Base-by-base conservation (phyloP, 1,140 invertebrate genomes). In the Bombus sibiricus region DNA sequence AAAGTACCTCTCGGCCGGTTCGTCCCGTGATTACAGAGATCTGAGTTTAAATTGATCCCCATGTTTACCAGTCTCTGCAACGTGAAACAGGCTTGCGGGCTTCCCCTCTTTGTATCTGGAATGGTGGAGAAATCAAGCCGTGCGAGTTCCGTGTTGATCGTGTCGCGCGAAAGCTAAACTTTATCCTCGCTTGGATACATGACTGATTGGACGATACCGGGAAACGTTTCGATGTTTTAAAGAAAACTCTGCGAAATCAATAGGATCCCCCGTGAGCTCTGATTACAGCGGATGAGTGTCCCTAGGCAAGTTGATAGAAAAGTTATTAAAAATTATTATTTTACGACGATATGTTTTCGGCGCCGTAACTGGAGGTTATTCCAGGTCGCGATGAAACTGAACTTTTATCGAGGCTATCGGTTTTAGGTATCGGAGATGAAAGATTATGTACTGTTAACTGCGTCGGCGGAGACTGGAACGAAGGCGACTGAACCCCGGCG, bases 21-120 rank as follows among this genome's bases (percentile, higher is more conserved):
- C 47, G 75, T 78, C 86, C 85, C 88, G 90, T 92, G 92, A 92
- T 92, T 91, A 91, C 91, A 88, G 88, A 91, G 87, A 92, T 92
- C 91, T 82, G 91, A 92, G 92, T 91, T 92, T 90, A 92, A 92
- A 92, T 92, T 91, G 91, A 91, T 91, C 88, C 83, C 86, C 87
- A 81, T 92, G 91, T 92, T 92, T 92, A 86, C 90, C 47, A 85
- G 85, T 88, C 75, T 66, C 64, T 68, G 81, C 73, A 81, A 68
- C 83, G 75, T 59, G 81, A 47, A 87, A 81, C 78, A 81, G 71
- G 80, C 84, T 76, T 71, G 81, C 74, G 75, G 80, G 32, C 72
- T 86, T 66, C 15, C 57, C 68, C 59, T 72, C 82, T 83, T 76
- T 86, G 71, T 75, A n/a, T n/a, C 47, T 5, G 59, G 37, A 34